Base-by-base conservation (phyloP, 2,888 invertebrate genomes). In the Ellobium chinense region DNA sequence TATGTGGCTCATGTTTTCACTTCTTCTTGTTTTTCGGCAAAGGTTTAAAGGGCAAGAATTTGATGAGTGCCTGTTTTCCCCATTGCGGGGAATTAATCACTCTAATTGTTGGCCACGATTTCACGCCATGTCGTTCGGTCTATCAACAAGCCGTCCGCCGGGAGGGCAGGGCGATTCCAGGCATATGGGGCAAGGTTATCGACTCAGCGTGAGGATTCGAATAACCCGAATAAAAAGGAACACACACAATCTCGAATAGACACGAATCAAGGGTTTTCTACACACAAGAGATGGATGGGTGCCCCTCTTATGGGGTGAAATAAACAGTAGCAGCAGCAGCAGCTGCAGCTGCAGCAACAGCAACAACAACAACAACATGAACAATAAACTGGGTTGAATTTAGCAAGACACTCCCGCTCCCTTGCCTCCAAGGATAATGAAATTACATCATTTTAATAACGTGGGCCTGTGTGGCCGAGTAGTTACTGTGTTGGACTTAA, bases 11-110 rank as follows among this genome's bases (percentile, higher is more conserved):
- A 7, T 46, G 46, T 46, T 46, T 72, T 46, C 66, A 39, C 39
- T 1, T 37, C 18, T 58, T 72, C 34, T 72, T 72, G n/a, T 34
- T 31, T 60, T 24, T 60, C 72, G 7, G 58, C 24, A 27, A 46
- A 37, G 24, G 58, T n/a, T 36, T 72, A 58, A 18, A 36, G 27
- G 46, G 39, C 18, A 74, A 46, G 63, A 63, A 74, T 68, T 77
- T 77, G 58, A 70, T 78, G 78, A 29, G 78, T 62, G n/a, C 62
- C 31, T 78, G 78, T 63, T 69, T 34, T 24, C 56, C 39, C 60
- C 72, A 36, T 36, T 34, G 46, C 37, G 36, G 65, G 54, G 72
- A 69, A 78, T 78, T 78, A 78, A 78, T 78, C 72, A 72, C 36
- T 63, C 18, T 65, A 63, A 54, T 78, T 58, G 63, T 58, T 72